Evolutionary conservation across 1,140 invertebrate species (phyloP).

Genomic region (Nebria ingens): DNA sequence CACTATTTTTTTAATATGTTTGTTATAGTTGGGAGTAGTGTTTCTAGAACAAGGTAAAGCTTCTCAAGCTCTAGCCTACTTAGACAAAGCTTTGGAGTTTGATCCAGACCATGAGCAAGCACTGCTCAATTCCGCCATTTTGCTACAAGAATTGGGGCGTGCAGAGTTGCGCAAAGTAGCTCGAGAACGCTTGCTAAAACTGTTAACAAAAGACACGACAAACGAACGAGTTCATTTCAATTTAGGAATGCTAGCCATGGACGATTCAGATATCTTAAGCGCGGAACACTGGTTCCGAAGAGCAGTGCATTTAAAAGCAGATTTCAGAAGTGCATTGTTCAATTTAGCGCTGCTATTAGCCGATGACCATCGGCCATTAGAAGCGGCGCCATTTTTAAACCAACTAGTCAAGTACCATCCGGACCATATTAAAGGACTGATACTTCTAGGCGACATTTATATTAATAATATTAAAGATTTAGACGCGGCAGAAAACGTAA

Average conservation of each 20-base stretch:
- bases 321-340: slow-evolving; percentile 88
- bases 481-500: slow-evolving; percentile 81
- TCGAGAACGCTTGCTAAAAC: slow-evolving; percentile 65
- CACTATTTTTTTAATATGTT: slow-evolving; percentile 5
- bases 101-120: slow-evolving; percentile 93
- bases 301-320: slow-evolving; percentile 71
- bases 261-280: slow-evolving; percentile 75
- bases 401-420: slow-evolving; percentile 86
- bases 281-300: slow-evolving; percentile 84
- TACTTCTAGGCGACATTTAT: slow-evolving; percentile 91
- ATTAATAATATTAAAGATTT: slow-evolving; percentile 93
- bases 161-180: slow-evolving; percentile 68
- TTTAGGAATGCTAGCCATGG: slow-evolving; percentile 93
- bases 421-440: slow-evolving; percentile 88
- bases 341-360: slow-evolving; percentile 86
- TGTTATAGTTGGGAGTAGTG: slow-evolving; percentile 77
- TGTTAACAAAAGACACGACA: slow-evolving; percentile 64
- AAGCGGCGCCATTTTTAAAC: slow-evolving; percentile 87
- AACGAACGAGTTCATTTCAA: slow-evolving; percentile 91
- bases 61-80: slow-evolving; percentile 78
- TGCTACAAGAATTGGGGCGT: slow-evolving; percentile 80
- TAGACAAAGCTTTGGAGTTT: slow-evolving; percentile 86
- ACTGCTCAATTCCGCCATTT: slow-evolving; percentile 87
- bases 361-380: slow-evolving; percentile 75
- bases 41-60: slow-evolving; percentile 86